Percentiles rank a stretch among this genome's conserved stretches.
These are phyloP conservation scores for Drosophila asahinai DNA, from an alignment of 1,140 invertebrate species.

Conservation along the genomic window DNA sequence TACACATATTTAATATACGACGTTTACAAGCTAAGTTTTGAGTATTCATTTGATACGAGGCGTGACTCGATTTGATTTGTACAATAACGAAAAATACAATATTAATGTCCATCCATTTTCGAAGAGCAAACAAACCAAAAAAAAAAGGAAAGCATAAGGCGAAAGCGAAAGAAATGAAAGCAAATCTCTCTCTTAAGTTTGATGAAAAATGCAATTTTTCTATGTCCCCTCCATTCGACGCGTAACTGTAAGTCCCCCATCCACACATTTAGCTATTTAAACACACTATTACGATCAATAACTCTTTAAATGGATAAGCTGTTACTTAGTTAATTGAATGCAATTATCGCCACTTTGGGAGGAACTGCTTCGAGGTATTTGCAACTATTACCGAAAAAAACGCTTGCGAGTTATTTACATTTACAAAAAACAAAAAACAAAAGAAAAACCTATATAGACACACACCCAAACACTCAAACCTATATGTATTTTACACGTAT, in stretches of 20 bases:
- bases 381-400: constrained; percentile 47
- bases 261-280: constrained; percentile 19
- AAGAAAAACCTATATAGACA: constrained; percentile 39
- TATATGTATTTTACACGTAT: constrained; percentile 83
- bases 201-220: constrained; percentile 79
- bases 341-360: constrained; percentile 61
- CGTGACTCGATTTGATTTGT: constrained; percentile 65
- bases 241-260: constrained; percentile 53
- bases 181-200: constrained; percentile 61
- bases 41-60: constrained; percentile 65
- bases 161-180: constrained; percentile 12
- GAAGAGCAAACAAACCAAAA: constrained; percentile 50
- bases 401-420: constrained; percentile 75
- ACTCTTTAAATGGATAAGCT: constrained; percentile 68
- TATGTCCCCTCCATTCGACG: constrained; percentile 67
- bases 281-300: constrained; percentile 34
- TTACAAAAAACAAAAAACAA: constrained; percentile 11
- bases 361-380: constrained; percentile 62
- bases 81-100: constrained; percentile 71
- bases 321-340: constrained; percentile 82
- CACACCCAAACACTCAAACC: constrained; percentile 43
- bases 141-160: constrained; percentile 11
- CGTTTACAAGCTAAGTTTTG: constrained; percentile 64
- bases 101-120: constrained; percentile 82
- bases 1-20: constrained; percentile 62